A percentile compares a stretch with the other conserved stretches of the same genome.
phyloP scores from a whole-genome alignment of 2,113 vertebrate species.

The Sturnira hondurensis region DNA sequence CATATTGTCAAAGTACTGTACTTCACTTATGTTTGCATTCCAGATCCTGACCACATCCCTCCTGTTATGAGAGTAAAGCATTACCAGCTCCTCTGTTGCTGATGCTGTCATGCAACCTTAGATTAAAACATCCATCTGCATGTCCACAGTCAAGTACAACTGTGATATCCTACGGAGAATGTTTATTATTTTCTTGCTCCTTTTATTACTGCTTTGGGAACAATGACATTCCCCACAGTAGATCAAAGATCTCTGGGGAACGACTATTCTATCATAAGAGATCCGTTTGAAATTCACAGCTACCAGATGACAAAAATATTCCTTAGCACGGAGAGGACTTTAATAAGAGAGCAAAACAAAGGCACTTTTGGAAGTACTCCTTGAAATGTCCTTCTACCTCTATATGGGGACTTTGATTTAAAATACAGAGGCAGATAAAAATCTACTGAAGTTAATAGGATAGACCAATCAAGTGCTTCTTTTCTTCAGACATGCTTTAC shows the following conservation, averaged over 20 bases:
- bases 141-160: slow-evolving; percentile 14
- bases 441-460: not conserved
- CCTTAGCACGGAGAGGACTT: not conserved
- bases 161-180: slow-evolving; percentile 32
- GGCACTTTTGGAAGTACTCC: slow-evolving; percentile 22
- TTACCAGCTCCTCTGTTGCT: not conserved
- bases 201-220: slow-evolving; percentile 48
- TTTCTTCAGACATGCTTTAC: not conserved
- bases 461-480: not conserved
- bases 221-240: slow-evolving; percentile 5
- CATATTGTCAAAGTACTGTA: not conserved
- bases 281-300: slow-evolving; percentile 12
- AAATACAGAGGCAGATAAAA: not conserved
- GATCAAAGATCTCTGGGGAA: slow-evolving; percentile 20
- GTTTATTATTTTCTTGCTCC: slow-evolving; percentile 52
- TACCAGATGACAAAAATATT: not conserved
- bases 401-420: slow-evolving; percentile 3
- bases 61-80: slow-evolving; percentile 15
- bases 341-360: slow-evolving; percentile 36
- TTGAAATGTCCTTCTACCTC: not conserved
- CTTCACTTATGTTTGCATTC: not conserved
- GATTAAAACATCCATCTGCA: slow-evolving; percentile 42
- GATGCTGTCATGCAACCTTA: not conserved
- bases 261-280: not conserved
- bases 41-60: not conserved